A percentile compares a stretch with the other conserved stretches of the same genome.
Conservation (phyloP, 2,113 vertebrate genomes). For the Sclerurus mexicanus region DNA sequence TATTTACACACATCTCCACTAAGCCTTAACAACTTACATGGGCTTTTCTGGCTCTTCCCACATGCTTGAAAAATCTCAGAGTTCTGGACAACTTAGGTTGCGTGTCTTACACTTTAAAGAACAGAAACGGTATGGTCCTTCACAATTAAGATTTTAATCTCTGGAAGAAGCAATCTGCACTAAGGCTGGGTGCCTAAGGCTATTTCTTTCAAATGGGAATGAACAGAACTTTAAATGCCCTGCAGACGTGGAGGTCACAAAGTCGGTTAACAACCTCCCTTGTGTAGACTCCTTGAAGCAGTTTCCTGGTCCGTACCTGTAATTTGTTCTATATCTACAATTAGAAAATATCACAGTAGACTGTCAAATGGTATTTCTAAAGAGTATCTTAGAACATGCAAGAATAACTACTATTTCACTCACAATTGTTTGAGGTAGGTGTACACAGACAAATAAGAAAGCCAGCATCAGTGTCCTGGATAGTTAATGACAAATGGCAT, state of each 20-base stretch:
- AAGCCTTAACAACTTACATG: neutral
- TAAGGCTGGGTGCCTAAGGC: neutral
- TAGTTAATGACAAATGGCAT: neutral
- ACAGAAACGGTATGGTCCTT: neutral
- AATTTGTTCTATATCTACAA: neutral
- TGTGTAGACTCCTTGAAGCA: neutral
- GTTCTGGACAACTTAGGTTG: neutral
- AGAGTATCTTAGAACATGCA: neutral
- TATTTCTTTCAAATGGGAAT: slow-evolving; percentile 16
- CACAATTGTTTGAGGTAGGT: neutral
- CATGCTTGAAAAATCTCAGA: neutral
- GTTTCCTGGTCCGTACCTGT: neutral
- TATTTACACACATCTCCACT: neutral
- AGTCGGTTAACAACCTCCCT: neutral
- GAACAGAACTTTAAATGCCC: neutral
- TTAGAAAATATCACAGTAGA: neutral
- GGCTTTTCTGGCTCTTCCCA: neutral
- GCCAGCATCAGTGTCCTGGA: neutral
- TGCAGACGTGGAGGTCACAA: neutral
- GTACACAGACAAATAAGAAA: neutral
- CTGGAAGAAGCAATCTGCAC: neutral
- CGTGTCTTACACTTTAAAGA: neutral
- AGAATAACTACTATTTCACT: neutral
- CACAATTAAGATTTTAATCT: slow-evolving; percentile 47
- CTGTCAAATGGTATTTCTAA: neutral